Percentiles rank a stretch among this genome's conserved stretches.
Conservation (phyloP, 1,140 invertebrate genomes). For the Drosophila mayri region DNA sequence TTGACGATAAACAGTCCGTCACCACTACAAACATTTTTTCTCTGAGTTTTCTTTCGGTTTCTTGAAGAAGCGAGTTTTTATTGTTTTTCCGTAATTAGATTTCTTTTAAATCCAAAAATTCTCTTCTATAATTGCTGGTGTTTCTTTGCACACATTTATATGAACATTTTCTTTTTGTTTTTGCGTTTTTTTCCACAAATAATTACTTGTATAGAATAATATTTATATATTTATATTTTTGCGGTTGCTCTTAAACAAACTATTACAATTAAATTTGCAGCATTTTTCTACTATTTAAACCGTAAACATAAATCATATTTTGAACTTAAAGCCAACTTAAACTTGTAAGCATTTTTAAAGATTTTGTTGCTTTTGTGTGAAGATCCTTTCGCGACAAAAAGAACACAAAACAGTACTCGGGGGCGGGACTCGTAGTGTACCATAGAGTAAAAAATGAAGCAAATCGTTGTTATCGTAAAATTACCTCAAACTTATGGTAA, state of each 20-base stretch:
- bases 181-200: slow-evolving; percentile 62
- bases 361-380: slow-evolving; percentile 47
- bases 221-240: slow-evolving; percentile 62
- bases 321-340: slow-evolving; percentile 82
- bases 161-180: slow-evolving; percentile 28
- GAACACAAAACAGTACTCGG: slow-evolving; percentile 69
- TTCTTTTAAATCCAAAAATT: slow-evolving; percentile 55
- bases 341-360: slow-evolving; percentile 67
- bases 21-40: slow-evolving; percentile 13
- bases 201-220: slow-evolving; percentile 59
- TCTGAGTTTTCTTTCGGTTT: slow-evolving; percentile 22
- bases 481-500: slow-evolving; percentile 54
- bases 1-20: slow-evolving; percentile 30
- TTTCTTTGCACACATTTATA: slow-evolving; percentile 56
- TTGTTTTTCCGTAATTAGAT: slow-evolving; percentile 48
- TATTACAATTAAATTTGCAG: slow-evolving; percentile 80
- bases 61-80: slow-evolving; percentile 52
- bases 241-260: slow-evolving; percentile 72
- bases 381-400: slow-evolving; percentile 71
- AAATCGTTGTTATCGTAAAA: slow-evolving; percentile 38
- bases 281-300: slow-evolving; percentile 69
- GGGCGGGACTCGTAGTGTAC: slow-evolving; percentile 1
- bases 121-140: slow-evolving; percentile 64
- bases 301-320: slow-evolving; percentile 74
- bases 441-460: slow-evolving; percentile 54